Evolutionary conservation across 2,797 vertebrate species (phyloP).

Genomic region (Astyanax mexicanus): DNA sequence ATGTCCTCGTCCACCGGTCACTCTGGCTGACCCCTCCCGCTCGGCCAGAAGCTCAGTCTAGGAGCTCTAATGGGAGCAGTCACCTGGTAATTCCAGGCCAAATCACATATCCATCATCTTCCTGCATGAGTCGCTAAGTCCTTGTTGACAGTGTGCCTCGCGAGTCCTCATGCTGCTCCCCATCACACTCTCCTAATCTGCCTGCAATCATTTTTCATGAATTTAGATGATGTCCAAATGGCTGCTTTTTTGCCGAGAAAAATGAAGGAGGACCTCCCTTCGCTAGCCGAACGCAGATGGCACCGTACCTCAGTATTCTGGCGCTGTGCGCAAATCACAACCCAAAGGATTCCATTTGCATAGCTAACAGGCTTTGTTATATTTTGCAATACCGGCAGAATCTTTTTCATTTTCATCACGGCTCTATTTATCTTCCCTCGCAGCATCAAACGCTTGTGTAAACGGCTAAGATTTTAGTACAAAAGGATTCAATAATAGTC

Average conservation of each 20-base stretch:
- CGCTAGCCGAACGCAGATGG: constrained; percentile 37
- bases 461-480: constrained; percentile 44
- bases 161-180: constrained; percentile 28
- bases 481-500: constrained; percentile 41
- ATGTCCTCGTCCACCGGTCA: constrained; percentile 19
- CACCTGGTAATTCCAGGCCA: constrained; percentile 34
- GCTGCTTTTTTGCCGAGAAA: constrained; percentile 35
- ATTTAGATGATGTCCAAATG: constrained; percentile 50
- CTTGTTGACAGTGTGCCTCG: constrained; percentile 44
- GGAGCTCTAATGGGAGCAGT: constrained; percentile 44
- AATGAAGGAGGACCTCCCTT: constrained; percentile 20
- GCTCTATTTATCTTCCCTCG: constrained; percentile 35
- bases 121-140: constrained; percentile 48
- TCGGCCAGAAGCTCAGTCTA: constrained; percentile 8
- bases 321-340: constrained; percentile 28
- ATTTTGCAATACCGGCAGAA: constrained; percentile 41
- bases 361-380: constrained; percentile 52
- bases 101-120: constrained; percentile 35
- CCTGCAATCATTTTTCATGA: constrained; percentile 51
- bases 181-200: constrained; percentile 45
- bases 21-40: constrained; percentile 22
- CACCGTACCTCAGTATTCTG: constrained; percentile 31
- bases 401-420: constrained; percentile 32
- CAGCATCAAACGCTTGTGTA: constrained; percentile 48
- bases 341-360: constrained; percentile 44